These are phyloP conservation scores for Lordiphosa andalusiaca DNA, from an alignment of 2,888 invertebrate species.

Conservation along the genomic window DNA sequence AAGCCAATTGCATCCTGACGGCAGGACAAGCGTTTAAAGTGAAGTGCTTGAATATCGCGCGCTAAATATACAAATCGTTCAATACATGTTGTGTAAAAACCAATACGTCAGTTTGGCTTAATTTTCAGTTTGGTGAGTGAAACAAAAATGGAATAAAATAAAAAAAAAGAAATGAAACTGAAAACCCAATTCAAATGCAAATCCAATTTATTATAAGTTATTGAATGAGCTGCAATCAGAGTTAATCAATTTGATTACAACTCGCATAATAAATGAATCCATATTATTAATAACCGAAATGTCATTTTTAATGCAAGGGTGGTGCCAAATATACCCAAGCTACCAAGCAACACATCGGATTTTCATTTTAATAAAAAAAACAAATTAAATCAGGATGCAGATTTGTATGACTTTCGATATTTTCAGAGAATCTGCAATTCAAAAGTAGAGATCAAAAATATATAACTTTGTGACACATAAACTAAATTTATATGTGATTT, in stretches of 20 bases:
- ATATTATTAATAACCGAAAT: background rate
- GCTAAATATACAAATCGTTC: slow-evolving; percentile 4
- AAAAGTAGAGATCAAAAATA: too few species aligned
- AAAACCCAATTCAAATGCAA: slow-evolving; percentile 5
- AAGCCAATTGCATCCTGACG: slow-evolving; percentile 47
- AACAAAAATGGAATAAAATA: background rate
- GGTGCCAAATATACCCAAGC: too few species aligned
- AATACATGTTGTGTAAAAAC: background rate
- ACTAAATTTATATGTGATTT: too few species aligned
- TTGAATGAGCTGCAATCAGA: slow-evolving; percentile 4
- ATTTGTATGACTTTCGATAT: too few species aligned
- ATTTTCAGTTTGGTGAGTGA: slow-evolving; percentile 3
- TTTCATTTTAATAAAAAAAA: too few species aligned
- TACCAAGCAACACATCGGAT: too few species aligned
- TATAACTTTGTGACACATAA: too few species aligned
- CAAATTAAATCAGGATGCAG: too few species aligned
- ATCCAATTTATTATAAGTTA: background rate
- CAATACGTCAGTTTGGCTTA: too few species aligned
- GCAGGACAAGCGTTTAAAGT: slow-evolving; percentile 39
- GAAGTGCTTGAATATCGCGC: slow-evolving; percentile 9
- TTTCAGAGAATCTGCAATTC: too few species aligned
- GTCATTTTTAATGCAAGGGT: too few species aligned
- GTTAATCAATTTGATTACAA: slow-evolving; percentile 35
- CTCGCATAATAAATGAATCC: slow-evolving; percentile 20
- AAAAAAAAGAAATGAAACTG: slow-evolving; percentile 5